These are phyloP conservation scores for Papilio glaucus DNA, from an alignment of 1,140 invertebrate genomes.

Conservation along the genomic window DNA sequence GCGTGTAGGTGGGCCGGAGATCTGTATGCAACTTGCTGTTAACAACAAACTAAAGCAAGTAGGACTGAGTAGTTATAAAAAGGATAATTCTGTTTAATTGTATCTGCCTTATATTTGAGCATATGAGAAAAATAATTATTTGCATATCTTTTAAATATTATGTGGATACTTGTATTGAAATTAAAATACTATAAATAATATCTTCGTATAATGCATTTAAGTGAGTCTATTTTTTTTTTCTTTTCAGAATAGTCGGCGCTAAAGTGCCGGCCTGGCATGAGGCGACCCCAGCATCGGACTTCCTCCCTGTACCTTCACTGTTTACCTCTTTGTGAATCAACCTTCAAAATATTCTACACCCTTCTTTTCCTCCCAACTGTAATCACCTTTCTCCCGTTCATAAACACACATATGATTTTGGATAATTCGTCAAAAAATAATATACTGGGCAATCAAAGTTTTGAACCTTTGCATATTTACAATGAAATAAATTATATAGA, in stretches of 20 bases:
- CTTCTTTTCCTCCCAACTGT: slow-evolving; percentile 53
- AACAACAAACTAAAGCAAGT: too few relatives aligned
- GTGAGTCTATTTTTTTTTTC: slow-evolving; percentile 24
- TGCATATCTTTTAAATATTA: too few relatives aligned
- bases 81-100: too few relatives aligned
- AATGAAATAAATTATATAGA: slow-evolving; percentile 21
- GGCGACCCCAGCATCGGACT: slow-evolving; percentile 53
- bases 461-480: not conserved
- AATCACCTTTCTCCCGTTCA: slow-evolving; percentile 52
- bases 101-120: too few relatives aligned
- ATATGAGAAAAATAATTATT: too few relatives aligned
- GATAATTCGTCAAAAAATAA: slow-evolving; percentile 33
- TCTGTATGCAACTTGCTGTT: too few relatives aligned
- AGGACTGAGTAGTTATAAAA: too few relatives aligned
- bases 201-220: too few relatives aligned
- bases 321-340: slow-evolving; percentile 61
- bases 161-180: too few relatives aligned
- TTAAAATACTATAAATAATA: too few relatives aligned
- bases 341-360: slow-evolving; percentile 52
- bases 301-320: slow-evolving; percentile 57
- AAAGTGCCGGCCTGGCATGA: slow-evolving; percentile 74
- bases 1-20: too few relatives aligned
- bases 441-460: not conserved
- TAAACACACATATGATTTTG: slow-evolving; percentile 61
- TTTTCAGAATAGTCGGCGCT: slow-evolving; percentile 69